phyloP scores from a whole-genome alignment of 2,113 vertebrate species.

The Bolborhynchus lineola region DNA sequence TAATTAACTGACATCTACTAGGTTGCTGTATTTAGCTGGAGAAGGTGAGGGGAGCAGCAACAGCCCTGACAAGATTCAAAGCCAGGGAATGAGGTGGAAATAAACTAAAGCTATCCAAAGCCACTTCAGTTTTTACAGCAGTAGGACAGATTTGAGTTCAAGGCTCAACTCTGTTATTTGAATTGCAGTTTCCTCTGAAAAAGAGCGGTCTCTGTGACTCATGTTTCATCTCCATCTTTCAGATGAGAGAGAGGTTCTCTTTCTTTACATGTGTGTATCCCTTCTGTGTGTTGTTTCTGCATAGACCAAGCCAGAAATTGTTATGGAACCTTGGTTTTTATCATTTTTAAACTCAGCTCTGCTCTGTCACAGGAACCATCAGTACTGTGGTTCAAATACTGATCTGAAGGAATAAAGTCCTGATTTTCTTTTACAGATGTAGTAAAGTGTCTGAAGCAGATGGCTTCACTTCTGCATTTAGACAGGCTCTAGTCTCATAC shows the following conservation, averaged over 20 bases:
- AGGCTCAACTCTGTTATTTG: not conserved
- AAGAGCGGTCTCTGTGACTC: not conserved
- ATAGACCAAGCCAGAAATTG: not conserved
- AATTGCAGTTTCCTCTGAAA: not conserved
- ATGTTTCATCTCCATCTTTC: not conserved
- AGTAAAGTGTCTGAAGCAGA: not conserved
- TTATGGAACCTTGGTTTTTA: not conserved
- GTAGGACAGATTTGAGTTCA: not conserved
- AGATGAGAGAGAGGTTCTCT: not conserved
- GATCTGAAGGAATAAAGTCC: not conserved
- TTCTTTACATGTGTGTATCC: not conserved
- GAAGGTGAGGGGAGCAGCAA: not conserved
- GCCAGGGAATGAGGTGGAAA: not conserved
- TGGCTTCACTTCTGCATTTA: not conserved
- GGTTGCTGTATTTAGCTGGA: not conserved
- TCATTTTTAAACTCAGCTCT: not conserved
- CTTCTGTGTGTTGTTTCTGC: not conserved
- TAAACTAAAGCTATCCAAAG: not conserved
- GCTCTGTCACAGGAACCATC: not conserved
- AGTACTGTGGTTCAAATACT: not conserved
- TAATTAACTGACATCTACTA: not conserved
- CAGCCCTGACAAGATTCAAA: not conserved
- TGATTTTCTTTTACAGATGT: not conserved
- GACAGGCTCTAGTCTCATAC: not conserved
- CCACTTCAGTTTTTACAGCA: not conserved